Evolutionary conservation across 1,140 invertebrate genomes (phyloP).

Genomic region (Drosophila malerkotliana): DNA sequence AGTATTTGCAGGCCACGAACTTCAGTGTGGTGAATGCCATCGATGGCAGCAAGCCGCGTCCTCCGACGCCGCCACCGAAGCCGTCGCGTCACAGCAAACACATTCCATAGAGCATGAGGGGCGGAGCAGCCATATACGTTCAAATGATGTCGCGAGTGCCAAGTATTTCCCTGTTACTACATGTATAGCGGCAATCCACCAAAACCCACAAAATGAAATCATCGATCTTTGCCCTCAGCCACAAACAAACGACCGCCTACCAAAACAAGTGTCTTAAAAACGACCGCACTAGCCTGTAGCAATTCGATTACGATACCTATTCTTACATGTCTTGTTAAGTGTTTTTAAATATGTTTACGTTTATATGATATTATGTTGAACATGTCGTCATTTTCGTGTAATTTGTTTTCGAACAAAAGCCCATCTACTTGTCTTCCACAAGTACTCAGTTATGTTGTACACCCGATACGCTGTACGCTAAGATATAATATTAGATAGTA

Average conservation of each 20-base stretch:
- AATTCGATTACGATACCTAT: constrained; percentile 22
- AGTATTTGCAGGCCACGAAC: constrained; percentile 82
- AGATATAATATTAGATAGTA: constrained; percentile 16
- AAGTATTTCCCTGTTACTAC: constrained; percentile 50
- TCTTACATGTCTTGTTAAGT: constrained; percentile 52
- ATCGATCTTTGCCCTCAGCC: constrained; percentile 56
- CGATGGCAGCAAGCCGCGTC: constrained; percentile 80
- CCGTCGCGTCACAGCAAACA: constrained; percentile 85
- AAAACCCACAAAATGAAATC: neutral
- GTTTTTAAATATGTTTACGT: constrained; percentile 52
- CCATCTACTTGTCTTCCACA: constrained; percentile 70
- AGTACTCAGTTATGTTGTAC: constrained; percentile 45
- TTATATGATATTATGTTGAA: constrained; percentile 80
- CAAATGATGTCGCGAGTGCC: constrained; percentile 40
- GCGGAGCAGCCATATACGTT: constrained; percentile 54
- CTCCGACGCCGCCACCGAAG: constrained; percentile 86
- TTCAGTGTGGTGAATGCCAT: constrained; percentile 53
- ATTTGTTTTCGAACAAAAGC: constrained; percentile 45
- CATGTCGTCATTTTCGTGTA: constrained; percentile 71
- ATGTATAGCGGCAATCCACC: constrained; percentile 22
- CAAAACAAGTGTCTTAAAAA: constrained; percentile 75
- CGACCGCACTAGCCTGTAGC: constrained; percentile 49
- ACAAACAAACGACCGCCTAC: constrained; percentile 45
- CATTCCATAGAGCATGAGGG: constrained; percentile 70
- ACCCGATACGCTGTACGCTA: constrained; percentile 29